phyloP scores from a whole-genome alignment of 2,888 invertebrate genomes.

The Limnephilus rhombicus region DNA sequence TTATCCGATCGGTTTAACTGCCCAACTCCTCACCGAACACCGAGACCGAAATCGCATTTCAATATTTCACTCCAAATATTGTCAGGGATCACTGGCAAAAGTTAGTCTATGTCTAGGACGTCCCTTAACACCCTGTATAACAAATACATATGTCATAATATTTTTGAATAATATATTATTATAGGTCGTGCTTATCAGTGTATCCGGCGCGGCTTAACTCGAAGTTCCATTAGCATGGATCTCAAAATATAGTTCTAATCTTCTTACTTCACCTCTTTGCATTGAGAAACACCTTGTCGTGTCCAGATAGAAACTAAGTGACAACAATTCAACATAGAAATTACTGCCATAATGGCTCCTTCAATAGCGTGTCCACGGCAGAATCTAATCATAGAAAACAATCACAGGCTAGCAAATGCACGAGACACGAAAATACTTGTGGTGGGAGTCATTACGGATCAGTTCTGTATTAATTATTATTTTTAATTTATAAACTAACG shows the following conservation, averaged over 20 bases:
- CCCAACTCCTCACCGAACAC: no score
- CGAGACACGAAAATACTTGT: not conserved
- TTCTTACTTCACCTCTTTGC: not conserved
- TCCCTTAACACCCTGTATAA: not conserved
- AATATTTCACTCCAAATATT: no score
- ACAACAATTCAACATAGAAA: conserved; percentile 13
- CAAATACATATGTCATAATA: no score
- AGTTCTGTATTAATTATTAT: not conserved
- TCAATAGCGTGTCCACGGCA: not conserved
- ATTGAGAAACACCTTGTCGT: not conserved
- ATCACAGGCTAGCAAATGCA: not conserved
- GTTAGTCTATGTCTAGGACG: no score
- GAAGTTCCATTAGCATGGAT: not conserved
- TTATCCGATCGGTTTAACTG: no score
- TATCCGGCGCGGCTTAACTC: not conserved
- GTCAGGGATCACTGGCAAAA: no score
- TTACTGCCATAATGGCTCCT: not conserved
- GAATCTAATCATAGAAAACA: conserved; percentile 22
- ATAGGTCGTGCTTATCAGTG: not conserved
- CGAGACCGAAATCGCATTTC: no score
- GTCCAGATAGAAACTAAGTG: not conserved
- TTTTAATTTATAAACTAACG: no score
- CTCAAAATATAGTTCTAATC: not conserved
- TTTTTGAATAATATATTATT: not conserved
- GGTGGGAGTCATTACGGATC: not conserved